Evolutionary conservation across 1,140 invertebrate species (phyloP).

Genomic region (Bombus sylvicola): DNA sequence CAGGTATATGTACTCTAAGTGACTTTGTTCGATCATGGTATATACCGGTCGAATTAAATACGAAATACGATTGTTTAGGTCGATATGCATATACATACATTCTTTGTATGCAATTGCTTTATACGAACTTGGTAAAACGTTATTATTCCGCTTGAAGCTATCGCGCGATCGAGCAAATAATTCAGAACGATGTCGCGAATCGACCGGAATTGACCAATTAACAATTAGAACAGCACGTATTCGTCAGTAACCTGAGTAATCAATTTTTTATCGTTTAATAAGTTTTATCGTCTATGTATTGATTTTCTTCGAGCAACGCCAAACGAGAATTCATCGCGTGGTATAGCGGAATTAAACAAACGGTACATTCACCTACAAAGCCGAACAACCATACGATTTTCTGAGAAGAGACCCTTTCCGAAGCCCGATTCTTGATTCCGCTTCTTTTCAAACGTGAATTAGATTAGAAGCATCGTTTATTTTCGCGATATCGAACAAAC

Average conservation of each 20-base stretch:
- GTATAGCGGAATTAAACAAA: constrained; percentile 35
- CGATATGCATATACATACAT: background rate
- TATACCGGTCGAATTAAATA: background rate
- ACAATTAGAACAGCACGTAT: background rate
- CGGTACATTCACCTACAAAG: constrained; percentile 49
- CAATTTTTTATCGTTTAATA: constrained; percentile 3
- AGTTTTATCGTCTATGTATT: background rate
- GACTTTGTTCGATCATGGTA: constrained; percentile 19
- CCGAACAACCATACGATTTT: constrained; percentile 34
- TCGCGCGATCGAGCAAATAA: no score
- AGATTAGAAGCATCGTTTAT: background rate
- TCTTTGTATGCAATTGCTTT: no score
- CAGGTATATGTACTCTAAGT: constrained; percentile 26
- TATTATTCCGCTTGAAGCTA: no score
- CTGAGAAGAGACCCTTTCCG: background rate
- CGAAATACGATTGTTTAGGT: background rate
- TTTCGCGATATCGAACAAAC: background rate
- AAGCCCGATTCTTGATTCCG: background rate
- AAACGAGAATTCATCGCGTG: constrained; percentile 3
- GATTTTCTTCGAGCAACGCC: constrained; percentile 7
- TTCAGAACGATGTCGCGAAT: no score
- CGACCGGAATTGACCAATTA: background rate
- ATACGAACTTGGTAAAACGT: no score
- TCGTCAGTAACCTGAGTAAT: background rate
- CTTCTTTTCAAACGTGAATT: background rate